Percentiles rank a stretch among this genome's conserved stretches.
Conservation (phyloP, 2,797 vertebrate genomes). For the Acanthopagrus latus region DNA sequence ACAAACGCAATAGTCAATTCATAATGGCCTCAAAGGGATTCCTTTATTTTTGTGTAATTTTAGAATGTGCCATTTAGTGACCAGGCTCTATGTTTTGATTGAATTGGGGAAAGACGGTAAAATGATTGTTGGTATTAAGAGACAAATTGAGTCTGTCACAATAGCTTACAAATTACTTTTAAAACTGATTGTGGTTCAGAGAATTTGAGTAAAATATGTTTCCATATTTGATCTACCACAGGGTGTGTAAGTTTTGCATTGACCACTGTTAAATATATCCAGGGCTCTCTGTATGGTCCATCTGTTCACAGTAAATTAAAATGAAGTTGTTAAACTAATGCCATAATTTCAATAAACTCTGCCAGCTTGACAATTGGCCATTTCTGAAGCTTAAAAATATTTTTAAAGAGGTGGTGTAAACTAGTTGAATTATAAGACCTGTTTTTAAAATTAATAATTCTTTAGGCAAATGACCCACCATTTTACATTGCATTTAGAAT, state of each 20-base stretch:
- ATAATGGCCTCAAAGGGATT: constrained; percentile 38
- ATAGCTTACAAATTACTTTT: constrained; percentile 11
- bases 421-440: constrained; percentile 18
- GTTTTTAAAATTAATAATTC: constrained; percentile 6
- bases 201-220: constrained; percentile 20
- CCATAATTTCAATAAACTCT: constrained; percentile 19
- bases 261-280: constrained; percentile 21
- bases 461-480: not conserved
- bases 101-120: constrained; percentile 26
- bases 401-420: constrained; percentile 56
- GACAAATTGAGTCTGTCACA: constrained; percentile 9
- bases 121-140: constrained; percentile 12
- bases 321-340: constrained; percentile 33
- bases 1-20: constrained; percentile 46
- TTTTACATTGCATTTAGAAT: constrained; percentile 28
- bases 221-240: constrained; percentile 49
- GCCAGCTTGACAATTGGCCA: constrained; percentile 1
- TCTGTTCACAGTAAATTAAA: constrained; percentile 42
- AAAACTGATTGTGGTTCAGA: constrained; percentile 8
- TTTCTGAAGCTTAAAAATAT: constrained; percentile 37
- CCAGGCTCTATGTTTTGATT: constrained; percentile 19
- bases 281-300: constrained; percentile 24
- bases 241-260: constrained; percentile 44
- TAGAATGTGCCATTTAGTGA: constrained; percentile 13
- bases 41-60: constrained; percentile 50